Evolutionary conservation across 2,888 invertebrate genomes (phyloP).

Genomic region (Euproctis similis): DNA sequence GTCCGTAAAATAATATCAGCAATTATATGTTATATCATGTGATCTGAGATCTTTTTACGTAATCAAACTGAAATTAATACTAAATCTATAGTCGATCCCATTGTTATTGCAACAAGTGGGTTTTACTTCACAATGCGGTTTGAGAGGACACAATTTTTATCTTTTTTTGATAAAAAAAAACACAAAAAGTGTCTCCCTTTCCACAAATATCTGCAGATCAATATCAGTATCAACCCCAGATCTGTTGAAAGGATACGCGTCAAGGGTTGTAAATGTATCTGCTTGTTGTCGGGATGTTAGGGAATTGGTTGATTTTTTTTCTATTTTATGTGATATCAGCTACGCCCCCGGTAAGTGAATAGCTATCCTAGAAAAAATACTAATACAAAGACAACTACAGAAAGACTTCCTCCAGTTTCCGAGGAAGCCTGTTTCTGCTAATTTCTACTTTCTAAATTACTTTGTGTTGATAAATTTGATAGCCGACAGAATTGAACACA

Average conservation of each 20-base stretch:
- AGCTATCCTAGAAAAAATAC: too few relatives aligned
- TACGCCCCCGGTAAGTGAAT: not conserved
- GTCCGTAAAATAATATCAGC: not conserved
- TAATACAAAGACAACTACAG: too few relatives aligned
- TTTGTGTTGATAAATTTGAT: too few relatives aligned
- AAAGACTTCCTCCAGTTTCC: too few relatives aligned
- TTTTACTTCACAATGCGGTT: constrained; percentile 11
- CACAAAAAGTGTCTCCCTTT: constrained; percentile 3
- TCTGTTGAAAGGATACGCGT: constrained; percentile 3
- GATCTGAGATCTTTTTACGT: constrained; percentile 13
- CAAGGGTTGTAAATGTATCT: constrained; percentile 10
- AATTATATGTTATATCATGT: constrained; percentile 12
- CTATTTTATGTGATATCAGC: constrained; percentile 1
- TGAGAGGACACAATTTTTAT: constrained; percentile 6
- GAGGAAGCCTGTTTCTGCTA: too few relatives aligned
- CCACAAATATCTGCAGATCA: constrained; percentile 1
- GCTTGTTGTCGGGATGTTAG: constrained; percentile 5
- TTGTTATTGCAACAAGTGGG: constrained; percentile 21
- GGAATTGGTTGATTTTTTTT: constrained; percentile 1
- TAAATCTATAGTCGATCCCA: too few relatives aligned
- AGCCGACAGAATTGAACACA: too few relatives aligned
- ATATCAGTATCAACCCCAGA: constrained; percentile 8
- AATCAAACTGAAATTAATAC: constrained; percentile 14
- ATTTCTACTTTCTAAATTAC: too few relatives aligned
- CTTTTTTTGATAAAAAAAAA: constrained; percentile 15